Evolutionary conservation across 2,797 vertebrate species (phyloP), one percentile per base, ranked within the genome.

Genomic region (Rhinichthys osculus): DNA sequence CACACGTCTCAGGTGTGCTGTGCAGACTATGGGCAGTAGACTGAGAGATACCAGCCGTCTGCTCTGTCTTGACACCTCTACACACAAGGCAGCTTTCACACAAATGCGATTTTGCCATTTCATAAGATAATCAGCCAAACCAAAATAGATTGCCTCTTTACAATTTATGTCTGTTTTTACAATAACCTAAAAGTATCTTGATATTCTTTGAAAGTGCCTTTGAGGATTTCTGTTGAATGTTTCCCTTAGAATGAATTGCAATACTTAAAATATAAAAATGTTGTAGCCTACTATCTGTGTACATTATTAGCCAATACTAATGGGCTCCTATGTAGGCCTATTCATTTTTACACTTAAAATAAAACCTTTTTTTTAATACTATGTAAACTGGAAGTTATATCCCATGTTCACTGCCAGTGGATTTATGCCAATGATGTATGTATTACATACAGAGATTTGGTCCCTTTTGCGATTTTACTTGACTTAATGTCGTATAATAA

Each of bases 11-110:
- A 71, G 70, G 57, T 74, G 17, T 38, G 69, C 38, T 79, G 38
- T 85, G 17, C 17, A 42, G 40, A 83, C 42, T 23, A 47, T 54
- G 74, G n/a, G 27, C 33, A 88, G 54, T 90, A 93, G 92, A 93
- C 92, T 88, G 90, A 91, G 92, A 93, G 93, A 92, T 80, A 76
- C 87, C 90, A 89, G 90, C 89, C 90, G 90, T 93, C 90, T 92
- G 90, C 87, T 86, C 86, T 85, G 89, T 86, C 88, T 88, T 86
- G 79, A 64, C 30, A 64, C 50, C 13, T 54, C 54, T 40, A 71
- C 23, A 64, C 35, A 40, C 23, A 83, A 57, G 14, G 42, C 50
- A 33, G 23, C 27, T 38, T 38, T 19, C n/a, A 19, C 79, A 69
- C n/a, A 40, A 27, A 81, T 59, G 59, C 27, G 66, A 17, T 74